These are phyloP conservation scores for Coreius guichenoti DNA, from an alignment of 2,797 vertebrate genomes.

Conservation along the genomic window DNA sequence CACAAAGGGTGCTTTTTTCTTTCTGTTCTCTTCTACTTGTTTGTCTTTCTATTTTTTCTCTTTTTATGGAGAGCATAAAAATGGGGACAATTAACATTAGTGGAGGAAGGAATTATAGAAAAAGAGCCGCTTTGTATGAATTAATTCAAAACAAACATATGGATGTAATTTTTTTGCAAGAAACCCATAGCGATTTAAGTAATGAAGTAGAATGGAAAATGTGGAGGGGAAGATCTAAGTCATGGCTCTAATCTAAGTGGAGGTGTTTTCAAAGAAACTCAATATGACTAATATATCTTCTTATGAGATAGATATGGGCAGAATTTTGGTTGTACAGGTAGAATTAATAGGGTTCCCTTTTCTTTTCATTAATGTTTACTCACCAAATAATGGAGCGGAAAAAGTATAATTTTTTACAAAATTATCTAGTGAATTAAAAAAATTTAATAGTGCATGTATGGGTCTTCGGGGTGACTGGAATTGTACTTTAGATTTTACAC, in stretches of 20 bases:
- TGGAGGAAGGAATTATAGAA: neutral
- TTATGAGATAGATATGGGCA: slow-evolving; percentile 3
- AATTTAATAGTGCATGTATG: neutral
- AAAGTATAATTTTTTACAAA: too few species aligned
- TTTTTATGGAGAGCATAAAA: slow-evolving; percentile 1
- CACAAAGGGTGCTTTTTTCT: too few species aligned
- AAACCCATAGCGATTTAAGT: neutral
- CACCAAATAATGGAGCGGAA: too few species aligned
- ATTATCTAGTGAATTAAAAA: too few species aligned
- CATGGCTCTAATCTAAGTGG: neutral
- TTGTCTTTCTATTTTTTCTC: too few species aligned
- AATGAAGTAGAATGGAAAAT: slow-evolving; percentile 8
- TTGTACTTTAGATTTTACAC: neutral
- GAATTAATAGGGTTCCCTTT: neutral
- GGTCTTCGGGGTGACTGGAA: neutral
- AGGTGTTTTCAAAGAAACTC: neutral
- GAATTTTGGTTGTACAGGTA: neutral
- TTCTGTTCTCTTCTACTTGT: too few species aligned
- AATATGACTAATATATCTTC: neutral
- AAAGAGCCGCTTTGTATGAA: neutral
- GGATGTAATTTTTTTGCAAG: neutral
- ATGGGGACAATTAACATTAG: neutral
- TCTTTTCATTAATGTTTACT: neutral
- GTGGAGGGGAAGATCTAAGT: neutral
- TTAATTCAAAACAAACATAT: slow-evolving; percentile 2